phyloP scores from a whole-genome alignment of 2,797 vertebrate species.

The Gastrophryne carolinensis region DNA sequence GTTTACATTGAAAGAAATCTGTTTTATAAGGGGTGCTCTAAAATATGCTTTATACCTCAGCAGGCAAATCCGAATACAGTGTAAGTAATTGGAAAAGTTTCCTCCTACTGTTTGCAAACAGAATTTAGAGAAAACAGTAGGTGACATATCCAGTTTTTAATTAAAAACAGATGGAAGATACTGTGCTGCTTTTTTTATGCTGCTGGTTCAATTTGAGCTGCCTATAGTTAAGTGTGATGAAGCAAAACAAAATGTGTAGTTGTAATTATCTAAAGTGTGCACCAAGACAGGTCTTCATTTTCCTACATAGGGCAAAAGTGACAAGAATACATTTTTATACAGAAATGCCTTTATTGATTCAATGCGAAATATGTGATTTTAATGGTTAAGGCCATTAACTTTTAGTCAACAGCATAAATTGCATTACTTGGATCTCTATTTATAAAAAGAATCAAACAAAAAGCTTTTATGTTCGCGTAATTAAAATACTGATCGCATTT shows the following conservation, averaged over 20 bases:
- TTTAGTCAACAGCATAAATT: slow-evolving; percentile 35
- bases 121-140: slow-evolving; percentile 51
- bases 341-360: slow-evolving; percentile 17
- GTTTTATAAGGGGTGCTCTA: slow-evolving; percentile 41
- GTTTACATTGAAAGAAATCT: slow-evolving; percentile 16
- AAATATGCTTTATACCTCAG: slow-evolving; percentile 36
- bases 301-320: slow-evolving; percentile 21
- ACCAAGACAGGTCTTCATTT: slow-evolving; percentile 29
- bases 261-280: slow-evolving; percentile 48
- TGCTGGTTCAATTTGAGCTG: slow-evolving; percentile 47
- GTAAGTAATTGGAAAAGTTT: slow-evolving; percentile 52
- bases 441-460: not conserved
- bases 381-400: slow-evolving; percentile 21
- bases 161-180: slow-evolving; percentile 52
- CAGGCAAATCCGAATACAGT: slow-evolving; percentile 46
- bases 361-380: not conserved
- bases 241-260: slow-evolving; percentile 49
- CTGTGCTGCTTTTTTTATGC: slow-evolving; percentile 40
- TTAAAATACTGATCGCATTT: slow-evolving; percentile 1
- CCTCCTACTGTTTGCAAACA: slow-evolving; percentile 54
- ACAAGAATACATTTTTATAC: slow-evolving; percentile 36
- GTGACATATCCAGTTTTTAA: slow-evolving; percentile 50
- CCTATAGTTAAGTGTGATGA: slow-evolving; percentile 52
- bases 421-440: not conserved
- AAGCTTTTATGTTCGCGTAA: slow-evolving; percentile 4